phyloP scores from a whole-genome alignment of 2,888 invertebrate genomes.

The Andrena flavipes region DNA sequence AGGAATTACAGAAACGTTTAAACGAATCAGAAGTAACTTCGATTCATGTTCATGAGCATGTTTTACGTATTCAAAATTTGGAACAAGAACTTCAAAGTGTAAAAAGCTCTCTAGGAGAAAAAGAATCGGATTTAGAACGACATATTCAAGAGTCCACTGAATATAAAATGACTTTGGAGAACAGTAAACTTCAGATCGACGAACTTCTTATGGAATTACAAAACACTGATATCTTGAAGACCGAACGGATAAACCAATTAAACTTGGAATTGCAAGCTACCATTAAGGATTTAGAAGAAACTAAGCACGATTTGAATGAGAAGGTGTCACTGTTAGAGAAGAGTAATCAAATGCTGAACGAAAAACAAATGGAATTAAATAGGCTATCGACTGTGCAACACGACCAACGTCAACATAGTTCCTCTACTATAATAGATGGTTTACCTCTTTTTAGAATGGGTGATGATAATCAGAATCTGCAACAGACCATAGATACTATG shows the following conservation, averaged over 20 bases:
- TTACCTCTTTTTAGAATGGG: constrained; percentile 74
- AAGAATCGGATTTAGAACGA: constrained; percentile 41
- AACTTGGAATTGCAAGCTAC: constrained; percentile 87
- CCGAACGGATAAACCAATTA: constrained; percentile 89
- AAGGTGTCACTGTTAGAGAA: constrained; percentile 55
- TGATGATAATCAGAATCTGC: constrained; percentile 62
- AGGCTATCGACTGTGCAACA: constrained; percentile 26
- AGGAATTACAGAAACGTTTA: constrained; percentile 39
- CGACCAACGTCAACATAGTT: not conserved
- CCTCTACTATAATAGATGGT: constrained; percentile 56
- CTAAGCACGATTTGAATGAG: constrained; percentile 35
- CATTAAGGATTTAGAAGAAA: constrained; percentile 32
- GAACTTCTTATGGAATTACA: constrained; percentile 17
- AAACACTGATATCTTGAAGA: constrained; percentile 82
- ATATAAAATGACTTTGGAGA: constrained; percentile 64
- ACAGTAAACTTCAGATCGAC: constrained; percentile 49
- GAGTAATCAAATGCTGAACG: constrained; percentile 47
- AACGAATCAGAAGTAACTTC: constrained; percentile 7
- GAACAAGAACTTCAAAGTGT: constrained; percentile 83
- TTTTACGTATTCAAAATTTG: constrained; percentile 17
- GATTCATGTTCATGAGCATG: constrained; percentile 10
- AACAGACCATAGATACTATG: constrained; percentile 63
- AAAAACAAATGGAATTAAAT: constrained; percentile 67
- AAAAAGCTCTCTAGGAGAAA: constrained; percentile 71
- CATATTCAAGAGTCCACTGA: constrained; percentile 50